Base-by-base conservation (phyloP, 2,888 invertebrate genomes). In the Caprella mutica region DNA sequence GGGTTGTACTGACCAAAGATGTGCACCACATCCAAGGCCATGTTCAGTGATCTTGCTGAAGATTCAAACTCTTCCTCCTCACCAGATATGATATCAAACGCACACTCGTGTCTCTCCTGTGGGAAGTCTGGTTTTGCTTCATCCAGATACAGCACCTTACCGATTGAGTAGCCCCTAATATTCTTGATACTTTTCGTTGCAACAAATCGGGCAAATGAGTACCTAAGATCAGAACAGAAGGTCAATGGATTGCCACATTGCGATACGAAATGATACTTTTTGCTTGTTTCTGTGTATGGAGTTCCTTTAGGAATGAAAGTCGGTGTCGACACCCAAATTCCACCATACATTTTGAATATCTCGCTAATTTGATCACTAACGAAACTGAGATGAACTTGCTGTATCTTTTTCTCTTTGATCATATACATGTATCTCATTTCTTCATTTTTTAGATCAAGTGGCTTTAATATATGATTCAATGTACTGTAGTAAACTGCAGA, bases 91-190 rank as follows among this genome's bases (percentile, higher is more conserved):
- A n/a, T n/a, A 72, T 96, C 96, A 72, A 93, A 93, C 1, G 89
- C 88, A 72, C 91, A 91, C 72, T 93, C 92, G 56, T 84, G 82
- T 19, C 87, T 78, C 74, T 94, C 92, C 63, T 84, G 79, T 0
- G 96, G 96, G 73, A 92, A 90, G 68, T 86, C 84, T 1, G 89
- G 88, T 63, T 72, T 72, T n/a, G n/a, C n/a, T n/a, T n/a, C n/a
- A n/a, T n/a, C n/a, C n/a, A n/a, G n/a, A n/a, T n/a, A n/a, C n/a
- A n/a, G n/a, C n/a, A n/a, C n/a, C n/a, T n/a, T n/a, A n/a, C n/a
- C n/a, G n/a, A n/a, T n/a, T n/a, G n/a, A n/a, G n/a, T n/a, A n/a
- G n/a, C n/a, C n/a, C n/a, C n/a, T n/a, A n/a, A n/a, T n/a, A 67
- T 81, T 79, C 46, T 80, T 81, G 0, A 88, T 81, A 3, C 82